Evolutionary conservation across 2,797 vertebrate genomes (phyloP).

Genomic region (Tenualosa ilisha): DNA sequence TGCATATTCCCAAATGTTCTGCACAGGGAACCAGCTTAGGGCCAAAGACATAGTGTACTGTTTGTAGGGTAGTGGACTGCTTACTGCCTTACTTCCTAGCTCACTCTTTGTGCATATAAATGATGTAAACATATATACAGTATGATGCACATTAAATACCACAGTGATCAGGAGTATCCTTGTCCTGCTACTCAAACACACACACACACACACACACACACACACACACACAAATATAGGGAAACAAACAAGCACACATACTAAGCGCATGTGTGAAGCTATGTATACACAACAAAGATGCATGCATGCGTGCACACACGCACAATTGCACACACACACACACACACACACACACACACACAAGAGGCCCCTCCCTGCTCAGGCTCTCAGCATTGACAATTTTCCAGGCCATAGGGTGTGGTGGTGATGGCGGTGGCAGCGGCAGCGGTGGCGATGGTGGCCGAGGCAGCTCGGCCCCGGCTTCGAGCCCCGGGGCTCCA

Average conservation of each 20-base stretch:
- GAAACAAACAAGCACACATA: too few species aligned
- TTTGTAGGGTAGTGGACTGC: not conserved
- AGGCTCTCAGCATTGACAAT: slow-evolving; percentile 31
- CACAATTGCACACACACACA: slow-evolving; percentile 3
- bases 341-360: slow-evolving; percentile 6
- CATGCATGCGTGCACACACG: not conserved
- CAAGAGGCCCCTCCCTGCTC: not conserved
- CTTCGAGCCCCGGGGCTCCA: slow-evolving; percentile 32
- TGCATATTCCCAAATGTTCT: not conserved
- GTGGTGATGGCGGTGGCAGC: slow-evolving; percentile 57
- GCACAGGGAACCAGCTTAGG: not conserved
- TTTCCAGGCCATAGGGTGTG: slow-evolving; percentile 57
- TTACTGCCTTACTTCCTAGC: not conserved
- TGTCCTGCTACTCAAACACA: not conserved
- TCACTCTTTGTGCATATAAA: too few species aligned
- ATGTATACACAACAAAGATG: not conserved
- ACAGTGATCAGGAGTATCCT: not conserved
- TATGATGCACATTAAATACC: not conserved
- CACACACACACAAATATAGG: not conserved
- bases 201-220: not conserved
- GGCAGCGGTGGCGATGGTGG: not conserved
- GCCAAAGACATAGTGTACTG: too few species aligned
- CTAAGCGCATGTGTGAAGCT: too few species aligned
- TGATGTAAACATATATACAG: not conserved
- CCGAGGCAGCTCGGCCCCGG: slow-evolving; percentile 33